phyloP scores from a whole-genome alignment of 1,140 invertebrate genomes.

The Caerostris extrusa region DNA sequence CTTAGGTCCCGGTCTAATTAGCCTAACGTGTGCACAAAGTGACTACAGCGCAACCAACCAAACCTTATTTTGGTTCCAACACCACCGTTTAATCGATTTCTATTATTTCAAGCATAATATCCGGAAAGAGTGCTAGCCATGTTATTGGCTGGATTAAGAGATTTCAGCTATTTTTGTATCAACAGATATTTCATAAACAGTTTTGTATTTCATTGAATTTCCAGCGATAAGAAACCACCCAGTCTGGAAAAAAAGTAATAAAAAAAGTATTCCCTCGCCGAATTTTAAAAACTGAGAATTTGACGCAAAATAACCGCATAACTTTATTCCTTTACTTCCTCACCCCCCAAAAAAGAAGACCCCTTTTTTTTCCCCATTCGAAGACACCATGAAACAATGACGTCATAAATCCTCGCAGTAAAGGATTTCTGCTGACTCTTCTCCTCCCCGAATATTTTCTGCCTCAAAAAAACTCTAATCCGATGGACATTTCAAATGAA shows the following conservation, averaged over 20 bases:
- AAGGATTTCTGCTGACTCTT: conserved; percentile 75
- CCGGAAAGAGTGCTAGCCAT: too few relatives aligned
- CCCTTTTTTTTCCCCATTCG: background rate
- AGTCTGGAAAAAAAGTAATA: background rate
- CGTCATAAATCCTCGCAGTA: conserved; percentile 73
- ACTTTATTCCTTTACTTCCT: conserved; percentile 62
- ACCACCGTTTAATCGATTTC: too few relatives aligned
- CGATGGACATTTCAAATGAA: conserved; percentile 74
- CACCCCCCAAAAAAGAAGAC: background rate
- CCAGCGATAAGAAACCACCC: background rate
- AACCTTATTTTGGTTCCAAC: too few relatives aligned
- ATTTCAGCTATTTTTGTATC: background rate
- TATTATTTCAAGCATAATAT: too few relatives aligned
- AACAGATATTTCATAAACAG: background rate
- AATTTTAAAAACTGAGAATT: conserved; percentile 11
- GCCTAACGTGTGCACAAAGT: too few relatives aligned
- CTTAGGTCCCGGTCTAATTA: too few relatives aligned
- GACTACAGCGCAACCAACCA: too few relatives aligned
- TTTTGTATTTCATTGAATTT: conserved; percentile 25
- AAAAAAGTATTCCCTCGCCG: conserved; percentile 6
- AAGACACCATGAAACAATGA: conserved; percentile 55
- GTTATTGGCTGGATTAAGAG: too few relatives aligned
- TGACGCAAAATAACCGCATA: conserved; percentile 63
- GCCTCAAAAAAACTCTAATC: conserved; percentile 72
- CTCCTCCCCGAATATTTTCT: conserved; percentile 56